Conservation (phyloP, 2,888 invertebrate genomes). For the Tridacna crocea region DNA sequence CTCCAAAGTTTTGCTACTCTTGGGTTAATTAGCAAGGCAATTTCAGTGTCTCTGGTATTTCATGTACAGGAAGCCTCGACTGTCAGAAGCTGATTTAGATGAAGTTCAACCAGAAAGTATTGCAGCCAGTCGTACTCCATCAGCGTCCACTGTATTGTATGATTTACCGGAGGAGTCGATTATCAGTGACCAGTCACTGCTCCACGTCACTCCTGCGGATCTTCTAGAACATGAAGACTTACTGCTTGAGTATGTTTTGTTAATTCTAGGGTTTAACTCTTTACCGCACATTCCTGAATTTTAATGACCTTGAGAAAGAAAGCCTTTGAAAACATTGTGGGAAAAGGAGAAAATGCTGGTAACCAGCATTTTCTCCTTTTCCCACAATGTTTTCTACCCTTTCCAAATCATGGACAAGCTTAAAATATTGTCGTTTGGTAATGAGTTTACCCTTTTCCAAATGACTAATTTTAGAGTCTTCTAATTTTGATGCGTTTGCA, state of each 20-base stretch:
- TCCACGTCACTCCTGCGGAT: neutral
- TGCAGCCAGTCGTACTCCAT: neutral
- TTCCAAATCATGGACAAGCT: neutral
- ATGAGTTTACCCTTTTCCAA: too few relatives aligned
- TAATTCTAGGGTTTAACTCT: neutral
- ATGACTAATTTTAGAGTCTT: too few relatives aligned
- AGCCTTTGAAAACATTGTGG: neutral
- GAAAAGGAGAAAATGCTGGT: slow-evolving; percentile 6
- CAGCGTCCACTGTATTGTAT: neutral
- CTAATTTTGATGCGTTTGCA: too few relatives aligned
- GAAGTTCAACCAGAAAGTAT: neutral
- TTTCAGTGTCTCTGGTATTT: neutral
- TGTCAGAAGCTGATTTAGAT: neutral
- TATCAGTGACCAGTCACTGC: slow-evolving; percentile 7
- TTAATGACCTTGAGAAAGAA: neutral
- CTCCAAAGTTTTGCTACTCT: too few relatives aligned
- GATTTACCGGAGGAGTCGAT: slow-evolving; percentile 8
- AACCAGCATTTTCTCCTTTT: neutral
- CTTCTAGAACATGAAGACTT: neutral
- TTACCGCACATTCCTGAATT: neutral
- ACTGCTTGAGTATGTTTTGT: neutral
- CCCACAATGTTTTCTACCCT: neutral
- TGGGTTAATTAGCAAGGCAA: too few relatives aligned
- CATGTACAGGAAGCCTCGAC: neutral
- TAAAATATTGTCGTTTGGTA: neutral